Conservation (phyloP, 2,888 invertebrate genomes). For the Stegophylla sp. region DNA sequence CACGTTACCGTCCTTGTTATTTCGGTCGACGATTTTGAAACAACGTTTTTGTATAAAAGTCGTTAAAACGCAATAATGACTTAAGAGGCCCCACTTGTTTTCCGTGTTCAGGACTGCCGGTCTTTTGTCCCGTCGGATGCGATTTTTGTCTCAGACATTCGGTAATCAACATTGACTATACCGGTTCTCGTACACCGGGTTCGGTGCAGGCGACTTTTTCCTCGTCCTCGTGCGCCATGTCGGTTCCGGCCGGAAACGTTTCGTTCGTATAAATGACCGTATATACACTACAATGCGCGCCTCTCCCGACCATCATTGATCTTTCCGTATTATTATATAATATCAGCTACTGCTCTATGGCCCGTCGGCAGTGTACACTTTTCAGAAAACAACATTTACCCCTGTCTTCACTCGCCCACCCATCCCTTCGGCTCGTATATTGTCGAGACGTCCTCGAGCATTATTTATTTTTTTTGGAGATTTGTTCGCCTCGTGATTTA, state of each 20-base stretch:
- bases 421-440: not conserved
- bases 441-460: not conserved
- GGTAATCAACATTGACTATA: not conserved
- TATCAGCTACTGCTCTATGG: too few species aligned
- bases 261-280: conserved; percentile 29
- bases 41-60: too few species aligned
- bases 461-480: not conserved
- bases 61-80: too few species aligned
- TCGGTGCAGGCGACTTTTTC: conserved; percentile 14
- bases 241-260: conserved; percentile 46
- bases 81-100: too few species aligned
- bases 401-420: not conserved
- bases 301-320: conserved; percentile 6
- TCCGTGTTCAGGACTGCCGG: too few species aligned
- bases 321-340: not conserved
- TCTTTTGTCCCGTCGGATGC: not conserved
- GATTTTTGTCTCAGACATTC: not conserved
- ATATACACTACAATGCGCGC: not conserved
- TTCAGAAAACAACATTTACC: conserved; percentile 1
- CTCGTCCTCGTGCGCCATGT: conserved; percentile 1
- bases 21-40: too few species aligned
- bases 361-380: not conserved
- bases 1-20: too few species aligned
- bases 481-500: conserved; percentile 31
- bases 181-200: not conserved